phyloP scores from a whole-genome alignment of 1,140 invertebrate species.

The Telenomus remus region DNA sequence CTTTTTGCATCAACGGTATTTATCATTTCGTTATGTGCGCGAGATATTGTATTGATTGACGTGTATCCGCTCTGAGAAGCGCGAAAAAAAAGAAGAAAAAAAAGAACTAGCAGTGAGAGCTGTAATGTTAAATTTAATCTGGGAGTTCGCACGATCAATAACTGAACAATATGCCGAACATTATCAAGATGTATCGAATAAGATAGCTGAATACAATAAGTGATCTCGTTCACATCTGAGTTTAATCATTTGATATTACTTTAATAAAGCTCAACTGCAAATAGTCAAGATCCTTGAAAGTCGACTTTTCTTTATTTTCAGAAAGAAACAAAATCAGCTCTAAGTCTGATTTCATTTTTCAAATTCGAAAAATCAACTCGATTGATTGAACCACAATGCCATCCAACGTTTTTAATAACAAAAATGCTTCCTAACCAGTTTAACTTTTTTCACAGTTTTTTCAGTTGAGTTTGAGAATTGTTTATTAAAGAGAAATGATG shows the following conservation, averaged over 20 bases:
- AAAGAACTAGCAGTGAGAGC: neutral
- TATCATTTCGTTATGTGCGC: slow-evolving; percentile 9
- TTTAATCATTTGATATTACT: neutral
- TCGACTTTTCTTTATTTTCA: too few relatives aligned
- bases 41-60: slow-evolving; percentile 25
- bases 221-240: neutral
- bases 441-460: too few relatives aligned
- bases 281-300: too few relatives aligned
- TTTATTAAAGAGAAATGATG: too few relatives aligned
- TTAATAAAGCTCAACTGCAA: too few relatives aligned
- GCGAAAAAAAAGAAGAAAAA: slow-evolving; percentile 9
- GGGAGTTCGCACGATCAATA: slow-evolving; percentile 32
- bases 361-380: too few relatives aligned
- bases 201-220: slow-evolving; percentile 30
- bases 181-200: slow-evolving; percentile 14
- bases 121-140: slow-evolving; percentile 25
- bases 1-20: slow-evolving; percentile 4
- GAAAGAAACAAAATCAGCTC: too few relatives aligned
- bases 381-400: too few relatives aligned
- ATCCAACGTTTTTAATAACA: too few relatives aligned
- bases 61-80: neutral
- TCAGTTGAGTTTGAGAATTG: too few relatives aligned
- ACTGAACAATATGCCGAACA: slow-evolving; percentile 34
- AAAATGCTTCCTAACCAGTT: too few relatives aligned
- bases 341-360: too few relatives aligned